phyloP scores from a whole-genome alignment of 37 sponge, comb jelly and placozoan species.

The Agelas oroides region DNA sequence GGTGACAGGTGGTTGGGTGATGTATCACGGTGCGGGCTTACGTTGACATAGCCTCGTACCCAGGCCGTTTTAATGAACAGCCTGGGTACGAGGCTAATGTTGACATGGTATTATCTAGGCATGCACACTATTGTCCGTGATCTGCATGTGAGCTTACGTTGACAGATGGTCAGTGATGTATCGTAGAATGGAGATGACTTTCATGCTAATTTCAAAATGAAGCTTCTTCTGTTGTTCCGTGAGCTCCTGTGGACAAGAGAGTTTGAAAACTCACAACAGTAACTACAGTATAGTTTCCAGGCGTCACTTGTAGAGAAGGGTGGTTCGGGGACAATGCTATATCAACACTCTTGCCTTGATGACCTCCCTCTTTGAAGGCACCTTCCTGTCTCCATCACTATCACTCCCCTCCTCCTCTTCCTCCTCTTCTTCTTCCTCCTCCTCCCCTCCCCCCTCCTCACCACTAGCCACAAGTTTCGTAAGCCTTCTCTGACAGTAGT shows the following conservation, averaged over 20 bases:
- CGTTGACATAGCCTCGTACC: too few relatives aligned
- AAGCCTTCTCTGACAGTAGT: constrained; percentile 73
- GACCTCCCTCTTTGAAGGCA: not conserved
- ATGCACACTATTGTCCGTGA: too few relatives aligned
- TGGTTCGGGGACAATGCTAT: too few relatives aligned
- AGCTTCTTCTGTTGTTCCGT: constrained; percentile 30
- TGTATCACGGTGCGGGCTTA: too few relatives aligned
- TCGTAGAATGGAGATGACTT: constrained; percentile 47
- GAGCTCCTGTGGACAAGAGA: constrained; percentile 67
- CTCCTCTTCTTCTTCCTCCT: not conserved
- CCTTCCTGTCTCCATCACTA: not conserved
- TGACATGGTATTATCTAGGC: too few relatives aligned
- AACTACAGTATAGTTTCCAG: too few relatives aligned
- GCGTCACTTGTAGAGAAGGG: too few relatives aligned
- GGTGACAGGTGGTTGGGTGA: too few relatives aligned
- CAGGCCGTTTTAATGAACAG: too few relatives aligned
- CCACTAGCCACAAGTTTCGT: constrained; percentile 33
- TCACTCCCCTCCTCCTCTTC: not conserved
- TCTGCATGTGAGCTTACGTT: too few relatives aligned
- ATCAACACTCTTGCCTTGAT: constrained; percentile 2
- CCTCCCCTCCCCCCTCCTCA: constrained; percentile 6
- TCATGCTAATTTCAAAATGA: constrained; percentile 54
- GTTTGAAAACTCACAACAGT: too few relatives aligned
- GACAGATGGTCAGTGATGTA: constrained; percentile 72
- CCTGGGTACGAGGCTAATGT: too few relatives aligned